Evolutionary conservation across 2,797 vertebrate species (phyloP), one percentile per base, ranked within the genome.

Genomic region (Anas georgica): DNA sequence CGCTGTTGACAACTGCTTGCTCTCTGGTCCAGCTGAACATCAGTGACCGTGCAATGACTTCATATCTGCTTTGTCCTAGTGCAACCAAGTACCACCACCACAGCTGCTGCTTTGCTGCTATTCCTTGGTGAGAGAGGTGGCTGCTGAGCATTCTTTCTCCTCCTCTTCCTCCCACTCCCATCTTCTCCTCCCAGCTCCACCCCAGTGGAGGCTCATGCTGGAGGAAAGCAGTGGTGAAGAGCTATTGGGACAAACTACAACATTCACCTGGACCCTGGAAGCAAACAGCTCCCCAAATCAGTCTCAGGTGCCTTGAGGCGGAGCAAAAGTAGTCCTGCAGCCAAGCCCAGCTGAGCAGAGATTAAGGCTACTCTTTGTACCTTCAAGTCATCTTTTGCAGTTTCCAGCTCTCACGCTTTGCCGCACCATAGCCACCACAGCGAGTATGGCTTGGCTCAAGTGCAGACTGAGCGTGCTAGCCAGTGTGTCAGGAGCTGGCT

Each of bases 121-220:
- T 12, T 28, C 41, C 17, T 29, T 1, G 4, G 12, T 1, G 1
- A 59, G 37, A 83, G 69, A 41, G 22, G 14, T 10, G 2, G 41
- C 0, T 1, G 16, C 3, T 2, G 6, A 59, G 33, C 0, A 0
- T 7, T 48, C 9, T 6, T 12, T 3, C 1, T 13, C 45, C 29
- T 56, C 55, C 25, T 39, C 17, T 9, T 43, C 9, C 28, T 43
- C 29, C 29, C 29, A 28, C 29, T 54, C 28, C 16, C 29, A 43
- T 39, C 39, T 63, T 17, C 17, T 63, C 58, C 23, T 59, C 15
- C 35, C 50, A 26, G 25, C 50, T 52, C 25, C 50, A 52, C 50
- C 48, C 41, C 22, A 48, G 12, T 0, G 0, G 31, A 37, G 55
- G 6, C 26, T 87, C n/a, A 17, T 0, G 0, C 25, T 2, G 2